A percentile compares a stretch with the other conserved stretches of the same genome.
phyloP scores from a whole-genome alignment of 1,140 invertebrate species.

The Lasioglossum albipes region DNA sequence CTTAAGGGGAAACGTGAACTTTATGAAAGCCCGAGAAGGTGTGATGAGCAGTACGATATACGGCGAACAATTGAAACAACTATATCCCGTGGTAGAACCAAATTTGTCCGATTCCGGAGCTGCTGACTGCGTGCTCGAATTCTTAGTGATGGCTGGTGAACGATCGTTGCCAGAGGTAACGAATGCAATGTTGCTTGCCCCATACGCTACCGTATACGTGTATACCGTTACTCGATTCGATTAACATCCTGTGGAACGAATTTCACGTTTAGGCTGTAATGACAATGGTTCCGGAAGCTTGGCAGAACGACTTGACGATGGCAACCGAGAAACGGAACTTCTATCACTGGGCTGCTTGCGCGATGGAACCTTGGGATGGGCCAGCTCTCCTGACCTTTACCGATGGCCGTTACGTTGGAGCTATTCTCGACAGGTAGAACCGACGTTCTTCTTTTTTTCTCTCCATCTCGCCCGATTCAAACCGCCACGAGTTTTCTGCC shows the following conservation, averaged over 20 bases:
- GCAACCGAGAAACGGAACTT: conserved; percentile 94
- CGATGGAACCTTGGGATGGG: conserved; percentile 99
- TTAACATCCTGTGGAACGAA: neutral
- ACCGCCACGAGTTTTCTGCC: neutral
- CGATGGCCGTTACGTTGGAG: conserved; percentile 98
- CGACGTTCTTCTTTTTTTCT: conserved; percentile 43
- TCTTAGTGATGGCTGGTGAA: conserved; percentile 95
- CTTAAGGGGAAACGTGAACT: conserved; percentile 97
- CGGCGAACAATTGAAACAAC: conserved; percentile 88
- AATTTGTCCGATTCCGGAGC: conserved; percentile 98
- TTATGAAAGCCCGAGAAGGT: conserved; percentile 99
- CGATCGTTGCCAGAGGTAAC: conserved; percentile 92
- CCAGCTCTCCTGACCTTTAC: conserved; percentile 97
- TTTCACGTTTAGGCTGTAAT: conserved; percentile 89
- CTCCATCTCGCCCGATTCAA: neutral
- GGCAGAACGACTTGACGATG: conserved; percentile 98
- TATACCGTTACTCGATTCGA: no score
- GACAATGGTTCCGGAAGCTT: conserved; percentile 99
- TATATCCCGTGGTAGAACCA: conserved; percentile 99
- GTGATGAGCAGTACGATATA: conserved; percentile 95
- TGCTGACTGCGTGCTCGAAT: conserved; percentile 98
- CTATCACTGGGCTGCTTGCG: conserved; percentile 97
- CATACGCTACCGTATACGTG: no score
- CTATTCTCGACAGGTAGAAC: conserved; percentile 87
- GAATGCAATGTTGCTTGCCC: neutral